A percentile compares a stretch with the other conserved stretches of the same genome.
Evolutionary conservation across 2,113 vertebrate species (phyloP).

Genomic region (Pipra filicauda): DNA sequence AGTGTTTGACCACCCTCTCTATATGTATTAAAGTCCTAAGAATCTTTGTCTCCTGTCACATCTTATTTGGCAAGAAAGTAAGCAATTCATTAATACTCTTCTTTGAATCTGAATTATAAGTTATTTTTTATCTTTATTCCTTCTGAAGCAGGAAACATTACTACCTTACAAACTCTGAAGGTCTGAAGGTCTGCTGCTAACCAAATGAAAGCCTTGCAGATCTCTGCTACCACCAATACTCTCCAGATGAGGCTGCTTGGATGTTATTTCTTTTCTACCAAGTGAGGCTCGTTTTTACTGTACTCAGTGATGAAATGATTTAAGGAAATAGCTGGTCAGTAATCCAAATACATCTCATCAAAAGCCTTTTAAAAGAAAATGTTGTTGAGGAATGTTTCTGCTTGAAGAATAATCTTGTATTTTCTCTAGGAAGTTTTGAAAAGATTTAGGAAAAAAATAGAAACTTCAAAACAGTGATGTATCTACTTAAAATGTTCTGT

Average conservation of each 20-base stretch:
- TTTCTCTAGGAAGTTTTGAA: slow-evolving; percentile 28
- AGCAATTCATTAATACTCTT: neutral
- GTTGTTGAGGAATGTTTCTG: neutral
- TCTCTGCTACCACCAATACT: neutral
- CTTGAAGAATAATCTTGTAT: slow-evolving; percentile 11
- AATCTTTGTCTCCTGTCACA: neutral
- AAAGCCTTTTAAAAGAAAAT: slow-evolving; percentile 33
- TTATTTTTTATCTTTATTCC: neutral
- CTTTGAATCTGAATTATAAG: neutral
- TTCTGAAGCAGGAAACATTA: neutral
- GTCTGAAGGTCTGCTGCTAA: neutral
- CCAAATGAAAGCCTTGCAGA: neutral
- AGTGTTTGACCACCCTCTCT: neutral
- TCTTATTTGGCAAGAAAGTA: neutral
- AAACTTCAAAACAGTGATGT: neutral
- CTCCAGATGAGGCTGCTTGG: neutral
- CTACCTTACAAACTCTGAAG: neutral
- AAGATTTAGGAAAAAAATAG: neutral
- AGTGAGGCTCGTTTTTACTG: neutral
- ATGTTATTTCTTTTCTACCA: neutral
- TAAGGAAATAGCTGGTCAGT: slow-evolving; percentile 7
- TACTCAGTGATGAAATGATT: slow-evolving; percentile 8
- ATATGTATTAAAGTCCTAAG: neutral
- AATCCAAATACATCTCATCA: slow-evolving; percentile 27
- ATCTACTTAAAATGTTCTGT: neutral